These are phyloP conservation scores for Calameuta pallipes DNA, from an alignment of 2,888 invertebrate species.

Conservation along the genomic window DNA sequence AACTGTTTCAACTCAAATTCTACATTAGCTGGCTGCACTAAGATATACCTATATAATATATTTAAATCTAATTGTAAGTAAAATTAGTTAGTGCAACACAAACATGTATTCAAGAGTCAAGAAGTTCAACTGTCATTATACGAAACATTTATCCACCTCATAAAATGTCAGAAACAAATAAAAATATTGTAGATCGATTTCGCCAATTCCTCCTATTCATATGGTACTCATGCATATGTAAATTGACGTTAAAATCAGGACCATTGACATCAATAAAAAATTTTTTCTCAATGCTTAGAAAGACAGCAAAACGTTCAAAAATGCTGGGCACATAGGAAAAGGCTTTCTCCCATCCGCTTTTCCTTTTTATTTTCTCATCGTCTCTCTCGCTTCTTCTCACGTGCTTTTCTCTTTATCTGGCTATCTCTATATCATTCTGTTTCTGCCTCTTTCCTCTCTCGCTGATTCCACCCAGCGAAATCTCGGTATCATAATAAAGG, in stretches of 20 bases:
- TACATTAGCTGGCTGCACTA: no score
- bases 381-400: slow-evolving; percentile 3
- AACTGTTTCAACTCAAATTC: no score
- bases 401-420: not conserved
- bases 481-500: slow-evolving; percentile 28
- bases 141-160: no score
- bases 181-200: no score
- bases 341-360: not conserved
- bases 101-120: no score
- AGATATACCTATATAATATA: no score
- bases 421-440: not conserved
- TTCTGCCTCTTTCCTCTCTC: slow-evolving; percentile 4
- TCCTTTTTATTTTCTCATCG: not conserved
- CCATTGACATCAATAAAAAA: slow-evolving; percentile 18
- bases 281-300: not conserved
- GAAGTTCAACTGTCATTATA: no score
- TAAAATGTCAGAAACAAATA: no score
- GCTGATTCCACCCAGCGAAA: slow-evolving; percentile 15
- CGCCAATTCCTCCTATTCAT: not conserved
- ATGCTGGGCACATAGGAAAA: not conserved
- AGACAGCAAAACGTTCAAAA: not conserved
- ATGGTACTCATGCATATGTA: slow-evolving; percentile 17
- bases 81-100: no score
- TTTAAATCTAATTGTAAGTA: no score
- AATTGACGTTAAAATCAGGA: slow-evolving; percentile 23